These are phyloP conservation scores for Hiodon tergisus DNA, from an alignment of 2,113 vertebrate genomes.

Conservation along the genomic window DNA sequence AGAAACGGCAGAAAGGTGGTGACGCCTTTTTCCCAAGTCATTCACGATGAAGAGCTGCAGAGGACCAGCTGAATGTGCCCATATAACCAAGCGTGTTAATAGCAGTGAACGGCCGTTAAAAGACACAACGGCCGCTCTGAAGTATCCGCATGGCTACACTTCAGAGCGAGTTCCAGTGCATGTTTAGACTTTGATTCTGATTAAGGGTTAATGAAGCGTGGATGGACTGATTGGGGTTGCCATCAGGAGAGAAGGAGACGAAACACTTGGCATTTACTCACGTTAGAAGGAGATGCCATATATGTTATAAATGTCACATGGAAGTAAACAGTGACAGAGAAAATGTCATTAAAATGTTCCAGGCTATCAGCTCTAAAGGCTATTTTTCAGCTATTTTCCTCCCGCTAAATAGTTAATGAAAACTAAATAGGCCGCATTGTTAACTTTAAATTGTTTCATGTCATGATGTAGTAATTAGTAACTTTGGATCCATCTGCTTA, in stretches of 20 bases:
- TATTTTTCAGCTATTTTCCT: no score
- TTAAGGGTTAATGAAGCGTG: constrained; percentile 22
- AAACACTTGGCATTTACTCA: neutral
- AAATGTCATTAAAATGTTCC: no score
- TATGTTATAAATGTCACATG: neutral
- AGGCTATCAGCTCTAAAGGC: no score
- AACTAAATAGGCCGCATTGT: no score
- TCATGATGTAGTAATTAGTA: no score
- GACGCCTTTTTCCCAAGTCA: constrained; percentile 7
- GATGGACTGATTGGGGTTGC: constrained; percentile 6
- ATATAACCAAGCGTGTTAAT: neutral
- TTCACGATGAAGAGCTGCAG: no score
- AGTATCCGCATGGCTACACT: constrained; percentile 2
- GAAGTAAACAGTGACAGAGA: neutral
- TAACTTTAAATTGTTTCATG: no score
- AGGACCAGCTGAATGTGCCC: neutral
- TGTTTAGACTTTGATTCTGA: constrained; percentile 11
- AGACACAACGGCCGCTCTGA: neutral
- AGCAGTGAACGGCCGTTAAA: constrained; percentile 6
- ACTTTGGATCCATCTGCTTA: no score
- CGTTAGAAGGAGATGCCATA: neutral
- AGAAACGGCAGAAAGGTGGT: constrained; percentile 47
- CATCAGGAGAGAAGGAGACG: neutral
- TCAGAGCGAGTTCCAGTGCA: constrained; percentile 1
- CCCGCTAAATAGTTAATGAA: no score